Evolutionary conservation across 2,113 vertebrate genomes (phyloP).

Genomic region (Megaceryle maxima): DNA sequence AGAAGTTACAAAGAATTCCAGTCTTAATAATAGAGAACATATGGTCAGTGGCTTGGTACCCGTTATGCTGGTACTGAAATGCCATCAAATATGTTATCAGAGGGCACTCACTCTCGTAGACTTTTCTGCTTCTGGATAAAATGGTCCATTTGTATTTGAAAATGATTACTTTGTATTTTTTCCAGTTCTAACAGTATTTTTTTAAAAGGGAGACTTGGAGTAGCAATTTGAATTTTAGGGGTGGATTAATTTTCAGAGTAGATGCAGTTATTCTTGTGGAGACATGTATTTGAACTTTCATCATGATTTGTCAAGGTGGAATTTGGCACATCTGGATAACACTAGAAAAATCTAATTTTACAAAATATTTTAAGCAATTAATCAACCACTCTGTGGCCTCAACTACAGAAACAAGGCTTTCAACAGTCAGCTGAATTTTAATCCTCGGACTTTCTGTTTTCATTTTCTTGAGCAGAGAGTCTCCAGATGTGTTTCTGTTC

Average conservation of each 20-base stretch:
- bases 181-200: not conserved
- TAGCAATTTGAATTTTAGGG: not conserved
- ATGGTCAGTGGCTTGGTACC: no score
- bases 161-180: not conserved
- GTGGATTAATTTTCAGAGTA: not conserved
- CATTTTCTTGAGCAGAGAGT: not conserved
- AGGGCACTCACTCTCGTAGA: not conserved
- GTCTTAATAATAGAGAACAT: not conserved
- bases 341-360: not conserved
- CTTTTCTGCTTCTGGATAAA: not conserved
- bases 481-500: not conserved
- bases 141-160: not conserved
- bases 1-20: not conserved
- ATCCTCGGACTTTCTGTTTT: not conserved
- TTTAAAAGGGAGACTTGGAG: not conserved
- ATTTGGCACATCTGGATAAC: not conserved
- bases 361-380: not conserved
- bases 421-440: not conserved
- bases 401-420: not conserved
- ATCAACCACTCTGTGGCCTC: not conserved
- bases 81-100: not conserved
- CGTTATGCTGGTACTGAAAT: not conserved
- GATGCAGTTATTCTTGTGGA: not conserved
- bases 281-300: not conserved
- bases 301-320: not conserved